Evolutionary conservation across 2,113 vertebrate genomes (phyloP), one percentile per base, ranked within the genome.

Genomic region (Myxocyprinus asiaticus): DNA sequence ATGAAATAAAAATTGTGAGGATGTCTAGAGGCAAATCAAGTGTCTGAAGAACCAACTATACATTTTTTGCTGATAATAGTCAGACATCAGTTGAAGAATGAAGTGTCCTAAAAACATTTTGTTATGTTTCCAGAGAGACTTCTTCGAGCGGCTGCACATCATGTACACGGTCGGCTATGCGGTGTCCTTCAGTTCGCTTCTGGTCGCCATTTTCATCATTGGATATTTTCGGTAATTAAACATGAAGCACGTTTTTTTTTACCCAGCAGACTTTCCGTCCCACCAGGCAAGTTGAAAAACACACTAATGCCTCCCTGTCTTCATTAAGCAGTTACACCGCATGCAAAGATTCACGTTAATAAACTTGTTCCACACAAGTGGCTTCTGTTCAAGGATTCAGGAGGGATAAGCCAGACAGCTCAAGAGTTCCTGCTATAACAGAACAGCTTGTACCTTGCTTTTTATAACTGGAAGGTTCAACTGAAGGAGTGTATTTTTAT

Each of bases 151-250:
- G 2, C 92, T 97, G 22, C 95, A 92, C 11, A 17, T 96, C 81
- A 94, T 97, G 92, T 97, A 96, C 47, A 97, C 96, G 0, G 73
- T 94, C 0, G 96, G 96, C 17, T 96, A 97, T 0, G 94, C 95
- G 0, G 85, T 95, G 80, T 97, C 96, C 83, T 96, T 96, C 75
- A 90, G 92, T 79, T 95, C 94, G 4, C 87, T 97, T 77, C 88
- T 94, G 0, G 91, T 96, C 58, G 95, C 95, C 63, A 91, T 96
- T 89, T 83, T 95, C 80, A 93, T 96, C 83, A 95, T 97, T 15
- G 93, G 93, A 51, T 97, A 94, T 76, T 96, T 97, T 89, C 93
- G 94, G 95, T 96, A 89, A 86, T 85, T 55, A 4, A 9, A 47
- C 9, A 8, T 6, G 4, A 4, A 33, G 55, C 3, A n/a, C 6